Conservation (phyloP, 2,113 vertebrate genomes). For the Leucopsar rothschildi region DNA sequence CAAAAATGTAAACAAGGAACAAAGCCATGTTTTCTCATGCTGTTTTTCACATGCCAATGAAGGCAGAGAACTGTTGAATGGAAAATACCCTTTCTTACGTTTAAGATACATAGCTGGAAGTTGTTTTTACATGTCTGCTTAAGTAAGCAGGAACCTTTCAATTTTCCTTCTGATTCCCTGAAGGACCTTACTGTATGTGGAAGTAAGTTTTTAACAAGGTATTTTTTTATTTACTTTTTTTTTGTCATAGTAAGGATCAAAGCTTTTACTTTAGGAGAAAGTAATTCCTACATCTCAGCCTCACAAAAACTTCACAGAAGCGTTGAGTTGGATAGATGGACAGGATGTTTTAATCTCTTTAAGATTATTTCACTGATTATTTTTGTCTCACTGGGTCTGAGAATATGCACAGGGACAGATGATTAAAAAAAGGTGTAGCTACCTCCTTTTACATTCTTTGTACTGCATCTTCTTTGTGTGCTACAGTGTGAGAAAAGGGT, state of each 20-base stretch:
- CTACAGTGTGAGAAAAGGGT: background rate
- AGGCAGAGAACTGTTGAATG: background rate
- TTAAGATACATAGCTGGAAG: accelerated
- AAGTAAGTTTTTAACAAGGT: background rate
- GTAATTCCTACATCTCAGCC: background rate
- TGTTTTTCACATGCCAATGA: background rate
- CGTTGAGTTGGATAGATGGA: background rate
- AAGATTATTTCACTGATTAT: background rate
- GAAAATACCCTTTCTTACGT: background rate
- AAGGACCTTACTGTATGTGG: background rate
- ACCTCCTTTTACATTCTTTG: background rate
- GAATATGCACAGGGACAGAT: background rate
- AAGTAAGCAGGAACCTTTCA: background rate
- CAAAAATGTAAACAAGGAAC: background rate
- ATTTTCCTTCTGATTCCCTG: background rate
- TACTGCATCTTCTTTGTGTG: background rate
- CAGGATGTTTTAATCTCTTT: background rate
- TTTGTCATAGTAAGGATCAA: background rate
- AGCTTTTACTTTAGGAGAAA: background rate
- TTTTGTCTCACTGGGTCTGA: background rate
- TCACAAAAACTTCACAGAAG: background rate
- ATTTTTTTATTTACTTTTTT: background rate
- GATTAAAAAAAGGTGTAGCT: background rate
- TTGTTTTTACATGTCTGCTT: background rate
- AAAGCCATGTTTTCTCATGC: background rate